Evolutionary conservation across 2,113 vertebrate species (phyloP).

Genomic region (Pseudois nayaur): DNA sequence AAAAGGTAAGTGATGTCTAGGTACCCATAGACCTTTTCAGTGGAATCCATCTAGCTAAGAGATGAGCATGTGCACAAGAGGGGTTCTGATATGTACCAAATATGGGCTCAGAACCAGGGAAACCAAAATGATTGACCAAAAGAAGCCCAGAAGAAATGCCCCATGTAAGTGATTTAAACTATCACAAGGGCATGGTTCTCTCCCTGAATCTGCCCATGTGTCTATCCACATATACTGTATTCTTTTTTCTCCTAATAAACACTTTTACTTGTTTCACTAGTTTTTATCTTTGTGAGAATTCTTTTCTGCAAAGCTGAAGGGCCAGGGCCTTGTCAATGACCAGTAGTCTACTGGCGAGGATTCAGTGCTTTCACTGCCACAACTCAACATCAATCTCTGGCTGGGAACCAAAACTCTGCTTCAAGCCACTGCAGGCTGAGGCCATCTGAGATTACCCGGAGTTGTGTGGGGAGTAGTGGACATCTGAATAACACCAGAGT

Average conservation of each 20-base stretch:
- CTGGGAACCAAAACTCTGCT: neutral
- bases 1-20: neutral
- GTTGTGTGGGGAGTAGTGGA: neutral
- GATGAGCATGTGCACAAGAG: accelerated
- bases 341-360: neutral
- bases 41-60: neutral
- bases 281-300: neutral
- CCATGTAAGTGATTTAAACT: neutral
- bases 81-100: neutral
- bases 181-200: neutral
- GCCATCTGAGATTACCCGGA: neutral
- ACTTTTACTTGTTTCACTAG: neutral
- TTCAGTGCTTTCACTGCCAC: neutral
- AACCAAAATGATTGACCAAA: neutral
- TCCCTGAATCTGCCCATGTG: neutral
- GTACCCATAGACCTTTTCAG: neutral
- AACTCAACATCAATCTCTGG: neutral
- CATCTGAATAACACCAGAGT: neutral
- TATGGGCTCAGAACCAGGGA: neutral
- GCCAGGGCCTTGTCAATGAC: neutral
- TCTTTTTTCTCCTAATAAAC: neutral
- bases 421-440: neutral
- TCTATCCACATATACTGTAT: neutral
- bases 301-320: neutral
- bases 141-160: neutral